Percentiles rank a stretch among this genome's conserved stretches.
phyloP scores from a whole-genome alignment of 1,140 invertebrate genomes.

The Drosophila obscura region DNA sequence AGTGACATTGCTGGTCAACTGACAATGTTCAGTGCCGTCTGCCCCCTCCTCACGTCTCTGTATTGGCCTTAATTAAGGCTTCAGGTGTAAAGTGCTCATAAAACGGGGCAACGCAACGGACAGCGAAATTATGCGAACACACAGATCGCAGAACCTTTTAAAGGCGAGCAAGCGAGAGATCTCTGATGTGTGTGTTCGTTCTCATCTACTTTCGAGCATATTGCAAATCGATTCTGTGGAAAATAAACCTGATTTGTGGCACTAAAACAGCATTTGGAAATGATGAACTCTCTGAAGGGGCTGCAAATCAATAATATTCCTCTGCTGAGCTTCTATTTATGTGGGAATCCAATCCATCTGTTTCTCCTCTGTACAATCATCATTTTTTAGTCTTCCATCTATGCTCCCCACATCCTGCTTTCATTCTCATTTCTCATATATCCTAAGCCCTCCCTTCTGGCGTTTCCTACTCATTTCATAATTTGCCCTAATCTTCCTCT shows the following conservation, averaged over 20 bases:
- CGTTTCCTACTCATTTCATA: conserved; percentile 44
- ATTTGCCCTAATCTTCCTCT: conserved; percentile 51
- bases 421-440: not conserved
- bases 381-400: not conserved
- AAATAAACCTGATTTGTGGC: conserved; percentile 54
- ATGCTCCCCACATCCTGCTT: not conserved
- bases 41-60: conserved; percentile 3
- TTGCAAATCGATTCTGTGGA: conserved; percentile 67
- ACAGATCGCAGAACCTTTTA: conserved; percentile 41
- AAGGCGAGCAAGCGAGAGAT: too few relatives aligned
- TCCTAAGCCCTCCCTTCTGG: conserved; percentile 20
- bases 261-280: conserved; percentile 8
- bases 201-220: conserved; percentile 17
- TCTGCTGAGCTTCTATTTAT: too few relatives aligned
- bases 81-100: conserved; percentile 74
- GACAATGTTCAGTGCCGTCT: conserved; percentile 28
- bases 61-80: conserved; percentile 65
- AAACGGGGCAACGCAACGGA: conserved; percentile 40
- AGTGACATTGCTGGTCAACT: conserved; percentile 71
- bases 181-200: too few relatives aligned
- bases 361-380: too few relatives aligned
- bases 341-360: not conserved
- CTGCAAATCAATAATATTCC: too few relatives aligned
- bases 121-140: conserved; percentile 55
- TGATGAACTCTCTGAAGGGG: conserved; percentile 13